Percentiles rank a stretch among this genome's conserved stretches.
Conservation (phyloP, 2,113 vertebrate species). For the Smithornis capensis region DNA sequence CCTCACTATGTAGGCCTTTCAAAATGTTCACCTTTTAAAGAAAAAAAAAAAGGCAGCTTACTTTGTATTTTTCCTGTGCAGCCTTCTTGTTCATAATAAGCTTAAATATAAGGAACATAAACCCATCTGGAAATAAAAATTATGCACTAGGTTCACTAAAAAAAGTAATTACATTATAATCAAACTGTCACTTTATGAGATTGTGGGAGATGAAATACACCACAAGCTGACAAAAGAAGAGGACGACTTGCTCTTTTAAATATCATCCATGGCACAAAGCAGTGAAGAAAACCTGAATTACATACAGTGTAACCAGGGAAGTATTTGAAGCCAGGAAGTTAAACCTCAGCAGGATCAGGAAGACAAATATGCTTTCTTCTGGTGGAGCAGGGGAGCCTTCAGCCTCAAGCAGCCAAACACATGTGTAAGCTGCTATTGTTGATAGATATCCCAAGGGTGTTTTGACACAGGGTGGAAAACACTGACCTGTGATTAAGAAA, state of each 20-base stretch:
- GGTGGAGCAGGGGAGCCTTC: not conserved
- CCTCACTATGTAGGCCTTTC: not conserved
- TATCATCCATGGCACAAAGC: not conserved
- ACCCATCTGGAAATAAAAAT: slow-evolving; percentile 72
- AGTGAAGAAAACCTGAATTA: slow-evolving; percentile 10
- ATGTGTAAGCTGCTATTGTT: fast-evolving
- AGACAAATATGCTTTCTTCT: not conserved
- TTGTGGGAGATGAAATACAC: slow-evolving; percentile 64
- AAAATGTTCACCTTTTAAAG: slow-evolving; percentile 43
- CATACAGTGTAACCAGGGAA: not conserved
- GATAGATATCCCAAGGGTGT: not conserved
- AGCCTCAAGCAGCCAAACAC: not conserved
- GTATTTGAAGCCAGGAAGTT: not conserved
- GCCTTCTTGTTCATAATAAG: slow-evolving; percentile 61
- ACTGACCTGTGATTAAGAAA: not conserved
- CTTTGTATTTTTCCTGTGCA: slow-evolving; percentile 55
- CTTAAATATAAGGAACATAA: slow-evolving; percentile 73
- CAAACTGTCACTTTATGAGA: slow-evolving; percentile 72
- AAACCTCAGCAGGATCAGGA: not conserved
- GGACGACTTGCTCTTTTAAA: slow-evolving; percentile 32
- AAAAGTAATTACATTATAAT: slow-evolving; percentile 77
- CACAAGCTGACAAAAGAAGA: slow-evolving; percentile 54
- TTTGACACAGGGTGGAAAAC: not conserved
- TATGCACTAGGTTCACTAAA: slow-evolving; percentile 58
- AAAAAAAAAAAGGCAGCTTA: not conserved